Evolutionary conservation across 2,888 invertebrate species (phyloP), one percentile per base, ranked within the genome.

Genomic region (Amblyjoppa fuscipennis): DNA sequence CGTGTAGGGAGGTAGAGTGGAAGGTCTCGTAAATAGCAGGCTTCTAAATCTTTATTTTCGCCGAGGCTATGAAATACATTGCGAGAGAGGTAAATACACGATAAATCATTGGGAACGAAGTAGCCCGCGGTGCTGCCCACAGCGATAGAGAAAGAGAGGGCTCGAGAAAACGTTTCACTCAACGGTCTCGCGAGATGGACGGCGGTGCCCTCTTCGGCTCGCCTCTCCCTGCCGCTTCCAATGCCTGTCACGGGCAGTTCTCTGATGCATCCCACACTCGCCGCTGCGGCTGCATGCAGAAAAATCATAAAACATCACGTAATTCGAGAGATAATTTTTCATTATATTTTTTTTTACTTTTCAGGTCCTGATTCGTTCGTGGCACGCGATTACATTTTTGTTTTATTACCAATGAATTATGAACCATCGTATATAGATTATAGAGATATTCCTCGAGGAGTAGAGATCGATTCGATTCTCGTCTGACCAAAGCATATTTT

Each of bases 81-180:
- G 77, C 66, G 49, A 69, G 73, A 74, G 77, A 69, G 73, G 77
- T 83, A 78, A 78, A 83, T 83, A 83, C 71, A 78, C 56, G 69
- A 83, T 83, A 73, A 83, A 71, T 78, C 78, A 83, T 83, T 68
- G 59, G 59, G 83, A 74, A 73, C 73, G 59, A 49, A 74, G 73
- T 78, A 69, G 83, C 83, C 83, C 69, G 83, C 83, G 83, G 78
- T 78, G 69, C 56, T 78, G 78, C 73, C 73, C 66, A 74, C 73
- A 78, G 34, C 83, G 61, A 70, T 45, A 70, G 31, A 70, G 51
- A n/a, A 64, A 34, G 34, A 51, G 64, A 68, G 69, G 41, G 9
- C 68, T 77, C 68, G 77, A 77, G 77, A 68, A 76, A 77, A 84
- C 70, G 79, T 84, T 80, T 84, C 80, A 80, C 80, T 84, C 84